These are phyloP conservation scores for Podarcis lilfordi DNA, from an alignment of 2,797 vertebrate genomes.

Conservation along the genomic window DNA sequence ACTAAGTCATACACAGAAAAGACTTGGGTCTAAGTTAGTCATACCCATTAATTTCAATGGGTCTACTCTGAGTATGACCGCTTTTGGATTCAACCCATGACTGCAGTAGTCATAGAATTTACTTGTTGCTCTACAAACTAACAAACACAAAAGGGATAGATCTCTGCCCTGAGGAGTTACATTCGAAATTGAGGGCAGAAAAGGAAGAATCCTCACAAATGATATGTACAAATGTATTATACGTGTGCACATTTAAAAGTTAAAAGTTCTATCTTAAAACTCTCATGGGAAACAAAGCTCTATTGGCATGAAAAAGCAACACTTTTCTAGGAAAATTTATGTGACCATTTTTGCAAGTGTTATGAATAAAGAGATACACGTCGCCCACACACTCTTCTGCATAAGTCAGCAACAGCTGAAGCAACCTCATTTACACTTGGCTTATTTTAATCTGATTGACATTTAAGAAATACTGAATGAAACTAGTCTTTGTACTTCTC, in stretches of 20 bases:
- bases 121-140: neutral
- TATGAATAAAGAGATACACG: conserved; percentile 45
- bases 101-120: neutral
- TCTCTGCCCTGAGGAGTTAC: neutral
- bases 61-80: too few species aligned
- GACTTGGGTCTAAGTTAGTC: too few species aligned
- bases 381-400: conserved; percentile 38
- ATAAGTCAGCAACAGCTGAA: conserved; percentile 36
- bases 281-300: neutral
- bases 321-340: conserved; percentile 31
- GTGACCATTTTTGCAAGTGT: conserved; percentile 34
- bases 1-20: too few species aligned
- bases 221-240: neutral
- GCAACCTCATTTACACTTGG: conserved; percentile 55
- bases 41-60: too few species aligned
- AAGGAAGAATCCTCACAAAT: neutral
- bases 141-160: neutral
- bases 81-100: too few species aligned
- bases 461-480: conserved; percentile 54
- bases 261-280: neutral
- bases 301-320: neutral
- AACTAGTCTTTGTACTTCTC: conserved; percentile 35
- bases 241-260: neutral
- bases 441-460: conserved; percentile 50
- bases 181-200: neutral